phyloP scores from a whole-genome alignment of 2,797 vertebrate genomes.

The Thalassophryne amazonica region DNA sequence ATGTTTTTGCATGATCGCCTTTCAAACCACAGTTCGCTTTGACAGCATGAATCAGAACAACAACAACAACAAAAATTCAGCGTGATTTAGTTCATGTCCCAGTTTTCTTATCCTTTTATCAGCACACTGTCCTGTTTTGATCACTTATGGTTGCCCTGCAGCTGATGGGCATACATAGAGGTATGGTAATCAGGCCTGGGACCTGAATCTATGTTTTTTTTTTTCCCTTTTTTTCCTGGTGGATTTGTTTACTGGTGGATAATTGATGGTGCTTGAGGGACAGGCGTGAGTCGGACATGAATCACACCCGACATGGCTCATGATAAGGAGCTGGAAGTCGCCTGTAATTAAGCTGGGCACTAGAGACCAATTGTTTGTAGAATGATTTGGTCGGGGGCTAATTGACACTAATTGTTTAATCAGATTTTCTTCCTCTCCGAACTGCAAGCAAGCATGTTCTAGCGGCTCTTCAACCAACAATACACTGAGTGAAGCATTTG shows the following conservation, averaged over 20 bases:
- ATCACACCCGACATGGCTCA: slow-evolving; percentile 87
- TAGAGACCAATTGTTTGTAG: slow-evolving; percentile 99
- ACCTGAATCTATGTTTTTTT: slow-evolving; percentile 38
- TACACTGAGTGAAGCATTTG: slow-evolving; percentile 47
- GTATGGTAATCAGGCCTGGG: slow-evolving; percentile 78
- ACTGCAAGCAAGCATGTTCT: slow-evolving; percentile 65
- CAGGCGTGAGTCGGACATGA: slow-evolving; percentile 93
- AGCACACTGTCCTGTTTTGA: slow-evolving; percentile 44
- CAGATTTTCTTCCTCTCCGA: slow-evolving; percentile 91
- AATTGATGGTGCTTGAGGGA: slow-evolving; percentile 99
- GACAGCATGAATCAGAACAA: too few relatives aligned
- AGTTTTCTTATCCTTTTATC: slow-evolving; percentile 17
- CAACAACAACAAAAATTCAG: background rate
- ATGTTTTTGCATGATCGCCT: slow-evolving; percentile 27
- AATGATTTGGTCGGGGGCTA: slow-evolving; percentile 98
- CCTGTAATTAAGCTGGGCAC: slow-evolving; percentile 98
- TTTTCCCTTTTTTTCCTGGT: slow-evolving; percentile 78
- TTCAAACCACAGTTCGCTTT: background rate
- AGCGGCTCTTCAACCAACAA: slow-evolving; percentile 49
- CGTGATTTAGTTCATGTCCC: background rate
- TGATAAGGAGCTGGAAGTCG: slow-evolving; percentile 97
- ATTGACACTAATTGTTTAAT: slow-evolving; percentile 99
- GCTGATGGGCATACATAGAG: slow-evolving; percentile 67
- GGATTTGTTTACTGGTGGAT: slow-evolving; percentile 95
- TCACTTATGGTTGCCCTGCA: slow-evolving; percentile 53